phyloP scores from a whole-genome alignment of 2,797 vertebrate genomes.

The Caiman crocodilus region DNA sequence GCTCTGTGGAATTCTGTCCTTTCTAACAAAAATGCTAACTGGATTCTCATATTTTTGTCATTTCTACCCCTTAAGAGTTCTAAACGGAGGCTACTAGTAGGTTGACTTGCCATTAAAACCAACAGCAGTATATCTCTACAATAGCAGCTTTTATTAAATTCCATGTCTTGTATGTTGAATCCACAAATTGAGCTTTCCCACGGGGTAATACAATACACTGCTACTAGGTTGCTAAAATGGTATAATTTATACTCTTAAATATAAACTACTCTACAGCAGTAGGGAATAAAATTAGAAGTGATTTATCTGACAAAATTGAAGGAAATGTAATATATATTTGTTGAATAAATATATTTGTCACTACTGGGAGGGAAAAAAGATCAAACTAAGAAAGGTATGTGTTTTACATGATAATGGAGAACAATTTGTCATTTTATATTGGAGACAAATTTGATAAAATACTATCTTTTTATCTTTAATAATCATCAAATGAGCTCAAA shows the following conservation, averaged over 20 bases:
- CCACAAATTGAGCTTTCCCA: neutral
- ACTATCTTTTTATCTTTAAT: constrained; percentile 61
- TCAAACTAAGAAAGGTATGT: neutral
- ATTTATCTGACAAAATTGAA: neutral
- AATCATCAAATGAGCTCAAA: constrained; percentile 9
- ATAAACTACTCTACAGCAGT: neutral
- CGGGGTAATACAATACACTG: neutral
- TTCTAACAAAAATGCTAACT: neutral
- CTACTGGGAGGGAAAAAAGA: neutral
- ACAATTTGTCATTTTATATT: neutral
- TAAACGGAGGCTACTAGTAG: neutral
- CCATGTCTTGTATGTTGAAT: neutral
- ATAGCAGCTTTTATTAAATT: neutral
- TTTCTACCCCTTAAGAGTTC: neutral
- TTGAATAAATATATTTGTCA: neutral
- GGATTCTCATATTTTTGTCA: neutral
- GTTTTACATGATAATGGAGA: neutral
- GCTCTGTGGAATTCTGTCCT: neutral
- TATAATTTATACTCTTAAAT: neutral
- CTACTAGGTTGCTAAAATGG: neutral
- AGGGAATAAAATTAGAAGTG: neutral
- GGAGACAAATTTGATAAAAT: neutral
- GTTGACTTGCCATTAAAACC: neutral
- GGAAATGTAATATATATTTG: neutral
- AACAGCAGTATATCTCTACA: neutral